Conservation (phyloP, 53 echinoderm and acorn worm species). For the Holothuria scabra region DNA sequence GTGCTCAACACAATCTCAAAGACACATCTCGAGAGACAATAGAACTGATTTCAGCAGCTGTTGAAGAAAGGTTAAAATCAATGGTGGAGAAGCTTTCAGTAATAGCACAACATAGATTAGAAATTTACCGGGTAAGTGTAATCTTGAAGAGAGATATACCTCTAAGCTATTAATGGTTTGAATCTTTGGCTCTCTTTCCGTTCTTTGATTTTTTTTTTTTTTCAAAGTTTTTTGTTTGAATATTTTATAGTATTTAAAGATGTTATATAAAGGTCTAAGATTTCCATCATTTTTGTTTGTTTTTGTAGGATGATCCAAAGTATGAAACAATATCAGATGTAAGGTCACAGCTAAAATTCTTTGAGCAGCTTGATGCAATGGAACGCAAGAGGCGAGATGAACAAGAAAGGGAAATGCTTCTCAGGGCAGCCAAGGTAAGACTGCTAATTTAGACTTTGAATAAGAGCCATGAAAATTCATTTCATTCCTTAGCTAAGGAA, state of each 20-base stretch:
- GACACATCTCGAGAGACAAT: conserved; percentile 76
- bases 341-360: conserved; percentile 85
- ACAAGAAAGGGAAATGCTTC: conserved; percentile 89
- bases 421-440: conserved; percentile 93
- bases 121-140: conserved; percentile 84
- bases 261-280: not conserved
- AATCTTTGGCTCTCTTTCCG: no score
- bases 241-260: not conserved
- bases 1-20: conserved; percentile 72
- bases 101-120: conserved; percentile 90
- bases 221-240: no score
- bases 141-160: no score
- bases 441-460: not conserved
- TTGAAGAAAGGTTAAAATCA: conserved; percentile 87
- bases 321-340: conserved; percentile 85
- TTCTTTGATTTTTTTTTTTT: no score
- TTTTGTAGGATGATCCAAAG: conserved; percentile 82
- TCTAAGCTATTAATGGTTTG: no score
- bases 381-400: conserved; percentile 93
- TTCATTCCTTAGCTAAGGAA: no score
- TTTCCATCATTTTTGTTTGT: not conserved
- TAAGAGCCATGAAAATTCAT: no score
- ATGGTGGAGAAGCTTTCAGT: conserved; percentile 86
- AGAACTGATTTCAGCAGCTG: conserved; percentile 86
- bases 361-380: conserved; percentile 93